Evolutionary conservation across 2,888 invertebrate species (phyloP).

Genomic region (Busseola fusca): DNA sequence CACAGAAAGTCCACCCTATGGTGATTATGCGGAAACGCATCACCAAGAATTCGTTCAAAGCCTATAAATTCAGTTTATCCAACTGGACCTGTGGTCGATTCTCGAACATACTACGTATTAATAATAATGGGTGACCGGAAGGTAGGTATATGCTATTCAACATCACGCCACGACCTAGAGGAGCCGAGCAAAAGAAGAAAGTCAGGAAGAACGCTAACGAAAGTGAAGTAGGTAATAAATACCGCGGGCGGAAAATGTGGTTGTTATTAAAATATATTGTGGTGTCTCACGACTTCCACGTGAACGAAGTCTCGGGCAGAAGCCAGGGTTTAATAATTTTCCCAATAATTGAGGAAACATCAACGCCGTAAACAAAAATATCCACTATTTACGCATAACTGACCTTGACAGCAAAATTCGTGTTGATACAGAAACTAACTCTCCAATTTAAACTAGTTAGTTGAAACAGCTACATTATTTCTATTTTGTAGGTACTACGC

Average conservation of each 20-base stretch:
- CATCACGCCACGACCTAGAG: too few relatives aligned
- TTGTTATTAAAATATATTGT: not conserved
- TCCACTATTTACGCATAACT: conserved; percentile 27
- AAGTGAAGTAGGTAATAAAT: too few relatives aligned
- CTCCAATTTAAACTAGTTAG: conserved; percentile 16
- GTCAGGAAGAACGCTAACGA: too few relatives aligned
- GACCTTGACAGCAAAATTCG: conserved; percentile 45
- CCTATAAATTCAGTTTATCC: too few relatives aligned
- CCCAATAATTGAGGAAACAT: not conserved
- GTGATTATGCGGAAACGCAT: not conserved
- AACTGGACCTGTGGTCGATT: too few relatives aligned
- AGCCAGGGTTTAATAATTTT: not conserved
- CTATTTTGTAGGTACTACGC: conserved; percentile 46
- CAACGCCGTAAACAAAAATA: not conserved
- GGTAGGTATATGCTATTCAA: too few relatives aligned
- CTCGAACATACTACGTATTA: too few relatives aligned
- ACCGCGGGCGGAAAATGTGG: not conserved
- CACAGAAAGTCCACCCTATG: too few relatives aligned
- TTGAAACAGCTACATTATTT: conserved; percentile 47
- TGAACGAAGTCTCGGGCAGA: not conserved
- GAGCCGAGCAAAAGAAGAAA: too few relatives aligned
- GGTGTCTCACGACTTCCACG: not conserved
- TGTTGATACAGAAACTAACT: conserved; percentile 44
- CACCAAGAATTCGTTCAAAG: not conserved
- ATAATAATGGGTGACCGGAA: too few relatives aligned